Evolutionary conservation across 1,140 invertebrate genomes (phyloP).

Genomic region (Geopemphigus sp.): DNA sequence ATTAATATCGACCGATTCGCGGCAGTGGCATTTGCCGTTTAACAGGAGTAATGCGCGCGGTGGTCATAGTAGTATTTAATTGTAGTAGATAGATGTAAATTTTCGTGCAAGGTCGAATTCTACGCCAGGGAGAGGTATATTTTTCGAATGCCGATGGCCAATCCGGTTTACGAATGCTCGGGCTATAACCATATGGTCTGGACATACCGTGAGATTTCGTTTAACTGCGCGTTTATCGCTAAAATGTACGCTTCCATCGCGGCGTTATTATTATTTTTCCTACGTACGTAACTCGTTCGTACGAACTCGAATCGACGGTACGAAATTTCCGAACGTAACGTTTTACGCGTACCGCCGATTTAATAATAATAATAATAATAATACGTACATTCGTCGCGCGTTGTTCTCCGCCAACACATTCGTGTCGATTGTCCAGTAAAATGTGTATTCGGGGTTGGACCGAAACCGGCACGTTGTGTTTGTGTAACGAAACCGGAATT

Average conservation of each 20-base stretch:
- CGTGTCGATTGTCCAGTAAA: too few species aligned
- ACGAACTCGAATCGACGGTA: too few species aligned
- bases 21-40: not conserved
- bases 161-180: constrained; percentile 14
- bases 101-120: constrained; percentile 21
- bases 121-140: not conserved
- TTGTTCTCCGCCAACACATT: too few species aligned
- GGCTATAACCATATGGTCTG: constrained; percentile 22
- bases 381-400: too few species aligned
- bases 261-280: too few species aligned
- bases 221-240: not conserved
- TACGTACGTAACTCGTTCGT: too few species aligned
- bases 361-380: too few species aligned
- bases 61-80: not conserved
- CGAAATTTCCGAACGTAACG: too few species aligned
- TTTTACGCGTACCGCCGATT: too few species aligned
- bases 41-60: not conserved
- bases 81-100: constrained; percentile 25
- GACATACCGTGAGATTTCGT: constrained; percentile 28
- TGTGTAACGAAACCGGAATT: not conserved
- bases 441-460: too few species aligned
- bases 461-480: too few species aligned
- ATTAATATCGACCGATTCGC: not conserved
- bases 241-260: not conserved
- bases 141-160: constrained; percentile 9